These are phyloP conservation scores for Minunthozetes semirufus DNA, from an alignment of 2,888 invertebrate species.

Conservation along the genomic window DNA sequence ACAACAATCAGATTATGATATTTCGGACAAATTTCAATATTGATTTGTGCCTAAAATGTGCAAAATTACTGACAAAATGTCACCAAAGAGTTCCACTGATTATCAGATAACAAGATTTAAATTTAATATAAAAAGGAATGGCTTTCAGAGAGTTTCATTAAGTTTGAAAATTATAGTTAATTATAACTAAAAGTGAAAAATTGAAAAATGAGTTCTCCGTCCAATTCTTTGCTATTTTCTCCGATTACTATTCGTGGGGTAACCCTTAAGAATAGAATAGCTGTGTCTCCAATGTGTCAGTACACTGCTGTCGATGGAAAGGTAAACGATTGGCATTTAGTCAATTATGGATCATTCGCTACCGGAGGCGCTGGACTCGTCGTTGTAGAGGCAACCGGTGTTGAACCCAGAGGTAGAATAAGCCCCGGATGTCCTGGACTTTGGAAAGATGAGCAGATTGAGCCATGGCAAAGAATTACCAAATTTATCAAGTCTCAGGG, in stretches of 20 bases:
- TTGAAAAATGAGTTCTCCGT: not conserved
- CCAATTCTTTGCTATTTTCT: conserved; percentile 1
- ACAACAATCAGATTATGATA: too few relatives aligned
- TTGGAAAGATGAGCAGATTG: conserved; percentile 29
- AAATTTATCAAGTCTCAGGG: conserved; percentile 22
- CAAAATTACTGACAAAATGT: too few relatives aligned
- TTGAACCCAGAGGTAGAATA: conserved; percentile 20
- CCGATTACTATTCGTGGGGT: conserved; percentile 13
- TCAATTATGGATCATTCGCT: not conserved
- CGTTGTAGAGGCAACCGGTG: conserved; percentile 23
- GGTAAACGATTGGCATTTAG: conserved; percentile 31
- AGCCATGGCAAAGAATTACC: not conserved
- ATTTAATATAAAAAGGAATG: too few relatives aligned
- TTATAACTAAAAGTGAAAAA: too few relatives aligned
- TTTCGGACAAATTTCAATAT: too few relatives aligned
- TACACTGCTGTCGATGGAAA: conserved; percentile 18
- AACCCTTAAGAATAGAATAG: conserved; percentile 14
- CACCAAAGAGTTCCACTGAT: too few relatives aligned
- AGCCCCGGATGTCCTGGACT: conserved; percentile 16
- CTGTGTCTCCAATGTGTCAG: conserved; percentile 27
- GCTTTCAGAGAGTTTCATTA: too few relatives aligned
- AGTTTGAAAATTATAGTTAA: too few relatives aligned
- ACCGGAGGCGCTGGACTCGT: conserved; percentile 29
- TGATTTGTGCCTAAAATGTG: too few relatives aligned
- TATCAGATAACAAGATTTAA: too few relatives aligned